phyloP scores from a whole-genome alignment of 37 sponge, comb jelly and placozoan genomes.

The Hexactinellida sp. region DNA sequence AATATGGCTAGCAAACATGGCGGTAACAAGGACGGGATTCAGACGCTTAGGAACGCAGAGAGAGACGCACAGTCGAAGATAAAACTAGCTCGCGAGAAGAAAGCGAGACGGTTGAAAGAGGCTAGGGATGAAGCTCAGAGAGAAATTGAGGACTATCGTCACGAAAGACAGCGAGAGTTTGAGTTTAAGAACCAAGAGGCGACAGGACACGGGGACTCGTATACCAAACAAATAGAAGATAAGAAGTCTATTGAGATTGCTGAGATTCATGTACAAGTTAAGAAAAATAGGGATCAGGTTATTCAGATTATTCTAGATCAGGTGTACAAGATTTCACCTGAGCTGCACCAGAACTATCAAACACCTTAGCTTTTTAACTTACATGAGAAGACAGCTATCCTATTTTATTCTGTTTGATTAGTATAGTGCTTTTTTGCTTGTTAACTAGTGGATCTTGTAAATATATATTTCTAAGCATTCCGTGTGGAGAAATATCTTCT shows the following conservation, averaged over 20 bases:
- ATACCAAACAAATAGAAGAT: not conserved
- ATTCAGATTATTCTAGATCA: not conserved
- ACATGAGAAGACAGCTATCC: not conserved
- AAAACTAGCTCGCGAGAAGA: constrained; percentile 24
- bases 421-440: not conserved
- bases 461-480: not conserved
- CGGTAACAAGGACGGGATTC: not conserved
- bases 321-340: not conserved
- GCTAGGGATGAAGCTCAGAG: constrained; percentile 76
- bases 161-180: constrained; percentile 51
- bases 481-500: not conserved
- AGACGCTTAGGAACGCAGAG: not conserved
- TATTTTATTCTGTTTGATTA: not conserved
- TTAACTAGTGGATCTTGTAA: not conserved
- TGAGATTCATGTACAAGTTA: not conserved
- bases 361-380: not conserved
- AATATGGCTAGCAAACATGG: not conserved
- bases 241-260: not conserved
- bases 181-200: constrained; percentile 7
- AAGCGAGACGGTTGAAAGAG: constrained; percentile 60
- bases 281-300: not conserved
- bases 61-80: not conserved
- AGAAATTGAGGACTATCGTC: constrained; percentile 58
- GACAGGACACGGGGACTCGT: not conserved
- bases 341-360: not conserved